Conservation (phyloP, 2,888 invertebrate species). For the Eupithecia inturbata region DNA sequence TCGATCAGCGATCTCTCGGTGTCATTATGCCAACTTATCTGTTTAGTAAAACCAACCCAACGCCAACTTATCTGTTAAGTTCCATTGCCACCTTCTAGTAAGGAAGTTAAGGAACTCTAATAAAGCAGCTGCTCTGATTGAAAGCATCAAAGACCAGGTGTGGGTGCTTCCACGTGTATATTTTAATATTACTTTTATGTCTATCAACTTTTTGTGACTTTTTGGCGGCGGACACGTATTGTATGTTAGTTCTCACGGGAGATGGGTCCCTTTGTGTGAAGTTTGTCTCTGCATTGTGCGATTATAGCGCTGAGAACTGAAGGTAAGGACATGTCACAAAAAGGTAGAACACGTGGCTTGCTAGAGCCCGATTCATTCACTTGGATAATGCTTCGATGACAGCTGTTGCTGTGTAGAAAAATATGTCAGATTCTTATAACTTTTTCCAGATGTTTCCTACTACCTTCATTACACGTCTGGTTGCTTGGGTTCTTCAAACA, state of each 20-base stretch:
- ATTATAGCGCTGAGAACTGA: constrained; percentile 6
- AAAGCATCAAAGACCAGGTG: constrained; percentile 67
- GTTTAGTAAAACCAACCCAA: neutral
- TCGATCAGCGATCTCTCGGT: neutral
- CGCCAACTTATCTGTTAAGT: neutral
- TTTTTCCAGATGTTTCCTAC: neutral
- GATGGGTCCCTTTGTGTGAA: constrained; percentile 32
- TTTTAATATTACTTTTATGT: constrained; percentile 47
- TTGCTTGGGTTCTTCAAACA: no score
- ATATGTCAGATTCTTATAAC: neutral
- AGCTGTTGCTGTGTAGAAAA: neutral
- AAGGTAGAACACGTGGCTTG: constrained; percentile 16
- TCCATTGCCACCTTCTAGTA: neutral
- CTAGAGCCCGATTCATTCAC: neutral
- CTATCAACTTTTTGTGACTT: constrained; percentile 47
- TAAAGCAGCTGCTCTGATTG: constrained; percentile 62
- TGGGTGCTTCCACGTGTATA: constrained; percentile 67
- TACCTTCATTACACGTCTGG: no score
- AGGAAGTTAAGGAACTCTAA: constrained; percentile 12
- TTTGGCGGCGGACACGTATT: constrained; percentile 34
- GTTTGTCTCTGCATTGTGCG: constrained; percentile 21
- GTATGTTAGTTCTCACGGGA: constrained; percentile 39
- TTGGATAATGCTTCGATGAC: neutral
- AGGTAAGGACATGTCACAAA: neutral
- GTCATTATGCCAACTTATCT: neutral